Base-by-base conservation (phyloP, 2,113 vertebrate genomes). In the Nerophis lumbriciformis region DNA sequence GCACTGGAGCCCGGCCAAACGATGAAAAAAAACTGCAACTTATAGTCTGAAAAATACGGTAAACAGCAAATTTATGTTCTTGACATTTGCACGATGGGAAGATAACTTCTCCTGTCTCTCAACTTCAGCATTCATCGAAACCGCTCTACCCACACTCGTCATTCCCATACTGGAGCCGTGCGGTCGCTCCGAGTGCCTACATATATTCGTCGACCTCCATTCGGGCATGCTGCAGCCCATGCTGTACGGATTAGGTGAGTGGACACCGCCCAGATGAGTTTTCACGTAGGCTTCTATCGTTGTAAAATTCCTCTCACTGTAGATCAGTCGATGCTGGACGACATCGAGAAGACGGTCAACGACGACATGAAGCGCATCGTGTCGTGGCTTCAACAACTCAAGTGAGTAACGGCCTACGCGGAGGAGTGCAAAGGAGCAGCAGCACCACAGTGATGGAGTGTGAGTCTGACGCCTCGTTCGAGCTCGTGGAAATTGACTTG, bases 171-270 rank as follows among this genome's bases (percentile, higher is more conserved):
- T 99, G 79, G 96, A 98, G 72, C 97, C 97, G 1, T 99, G 96
- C 61, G 93, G 93, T 57, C 94, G 93, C 50, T 98, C 94, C 0
- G 96, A 99, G 82, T 99, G 97, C 83, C 93, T 99, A 45, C 96
- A 99, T 78, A 92, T 99, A 75, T 98, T 98, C 85, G 97, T 99
- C 39, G 97, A 99, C 84, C 91, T 99, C 81, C 96, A 99, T 88
- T 99, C 96, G 48, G 97, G 97, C 82, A 96, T 96, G 93, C 97
- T 99, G 83, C 96, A 99, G 8, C 90, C 97, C 44, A 98, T 98
- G 94, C 87, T 99, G 14, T 97, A 98, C 84, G 97, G 95, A 83
- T 88, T 97, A 81, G 95, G 96, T 98, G 91, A 90, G 93, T 63
- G 37, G 28, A 3, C 51, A 4, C 21, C 47, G 9, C 8, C 6